Percentiles rank a stretch among this genome's conserved stretches.
Conservation (phyloP, 30 jellyfish, hydroid and myxozoan genomes). For the Sanderia malayensis region DNA sequence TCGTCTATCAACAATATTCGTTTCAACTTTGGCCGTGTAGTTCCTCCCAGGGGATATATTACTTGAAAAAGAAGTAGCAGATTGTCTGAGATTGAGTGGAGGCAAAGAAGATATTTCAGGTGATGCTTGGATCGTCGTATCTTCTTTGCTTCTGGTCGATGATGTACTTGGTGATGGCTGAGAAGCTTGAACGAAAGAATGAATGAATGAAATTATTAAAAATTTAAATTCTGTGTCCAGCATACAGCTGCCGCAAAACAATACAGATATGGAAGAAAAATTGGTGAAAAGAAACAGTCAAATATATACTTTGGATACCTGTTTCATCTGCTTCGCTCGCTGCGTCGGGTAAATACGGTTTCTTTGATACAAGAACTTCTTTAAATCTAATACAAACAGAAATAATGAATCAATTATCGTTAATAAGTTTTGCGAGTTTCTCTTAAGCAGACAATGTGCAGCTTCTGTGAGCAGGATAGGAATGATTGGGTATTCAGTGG, state of each 20-base stretch:
- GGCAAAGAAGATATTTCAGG: slow-evolving; percentile 27
- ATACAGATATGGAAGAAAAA: no score
- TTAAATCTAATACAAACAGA: slow-evolving; percentile 29
- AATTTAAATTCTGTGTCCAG: no score
- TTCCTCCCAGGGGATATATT: slow-evolving; percentile 28
- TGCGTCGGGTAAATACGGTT: slow-evolving; percentile 22
- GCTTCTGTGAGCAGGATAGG: no score
- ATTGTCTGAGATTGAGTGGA: slow-evolving; percentile 43
- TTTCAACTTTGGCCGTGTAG: slow-evolving; percentile 49
- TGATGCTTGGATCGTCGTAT: neutral
- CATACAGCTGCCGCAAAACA: no score
- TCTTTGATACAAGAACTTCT: slow-evolving; percentile 18
- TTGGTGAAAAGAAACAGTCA: no score
- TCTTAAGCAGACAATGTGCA: no score
- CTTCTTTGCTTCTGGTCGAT: neutral
- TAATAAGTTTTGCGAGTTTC: no score
- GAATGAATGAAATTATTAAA: neutral
- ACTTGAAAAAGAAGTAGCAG: slow-evolving; percentile 31
- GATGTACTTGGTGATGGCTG: slow-evolving; percentile 39
- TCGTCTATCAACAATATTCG: no score
- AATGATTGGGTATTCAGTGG: no score
- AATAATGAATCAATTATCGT: neutral
- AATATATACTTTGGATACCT: no score
- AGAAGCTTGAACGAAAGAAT: slow-evolving; percentile 26
- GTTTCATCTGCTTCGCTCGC: slow-evolving; percentile 56